These are phyloP conservation scores for Tenrec ecaudatus DNA, from an alignment of 2,113 vertebrate genomes.

Conservation along the genomic window DNA sequence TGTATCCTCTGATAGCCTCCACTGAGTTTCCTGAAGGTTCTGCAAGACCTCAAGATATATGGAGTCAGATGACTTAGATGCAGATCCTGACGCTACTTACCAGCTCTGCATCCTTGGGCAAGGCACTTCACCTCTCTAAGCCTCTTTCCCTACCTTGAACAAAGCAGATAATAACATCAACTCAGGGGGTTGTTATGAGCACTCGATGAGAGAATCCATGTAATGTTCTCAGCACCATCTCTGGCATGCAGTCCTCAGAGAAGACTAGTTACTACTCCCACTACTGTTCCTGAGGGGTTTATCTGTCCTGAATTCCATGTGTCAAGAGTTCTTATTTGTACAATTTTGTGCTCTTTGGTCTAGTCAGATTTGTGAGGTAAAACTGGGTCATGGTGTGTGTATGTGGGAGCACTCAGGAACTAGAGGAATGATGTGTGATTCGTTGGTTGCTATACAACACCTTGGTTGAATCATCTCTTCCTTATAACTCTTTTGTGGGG, in stretches of 20 bases:
- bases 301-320: too few species aligned
- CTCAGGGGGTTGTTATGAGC: neutral
- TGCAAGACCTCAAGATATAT: neutral
- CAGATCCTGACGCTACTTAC: neutral
- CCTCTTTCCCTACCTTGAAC: neutral
- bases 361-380: too few species aligned
- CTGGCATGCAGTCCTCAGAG: neutral
- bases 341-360: too few species aligned
- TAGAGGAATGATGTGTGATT: too few species aligned
- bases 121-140: slow-evolving; percentile 7
- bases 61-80: neutral
- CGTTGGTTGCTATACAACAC: too few species aligned
- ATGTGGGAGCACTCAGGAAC: too few species aligned
- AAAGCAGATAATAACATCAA: neutral
- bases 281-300: too few species aligned
- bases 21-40: slow-evolving; percentile 9
- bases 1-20: neutral
- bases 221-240: neutral
- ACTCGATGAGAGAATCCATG: neutral
- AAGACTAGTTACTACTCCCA: neutral
- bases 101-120: neutral
- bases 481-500: too few species aligned
- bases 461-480: too few species aligned
- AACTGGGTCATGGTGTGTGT: too few species aligned
- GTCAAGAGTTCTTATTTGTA: too few species aligned